These are phyloP conservation scores for Alosa alosa DNA, from an alignment of 2,113 vertebrate genomes.

Conservation along the genomic window DNA sequence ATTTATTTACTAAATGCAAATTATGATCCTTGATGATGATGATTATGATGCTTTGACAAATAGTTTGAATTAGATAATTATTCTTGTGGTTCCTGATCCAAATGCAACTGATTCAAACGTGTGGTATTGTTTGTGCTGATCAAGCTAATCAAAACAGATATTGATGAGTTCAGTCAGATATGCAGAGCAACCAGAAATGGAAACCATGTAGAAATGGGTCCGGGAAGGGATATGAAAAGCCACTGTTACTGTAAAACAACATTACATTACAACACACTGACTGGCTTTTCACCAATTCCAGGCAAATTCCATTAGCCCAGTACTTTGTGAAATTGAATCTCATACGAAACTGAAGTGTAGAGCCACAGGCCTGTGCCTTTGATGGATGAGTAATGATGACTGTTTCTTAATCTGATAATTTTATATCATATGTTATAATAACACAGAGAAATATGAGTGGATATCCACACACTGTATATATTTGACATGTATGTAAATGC, in stretches of 20 bases:
- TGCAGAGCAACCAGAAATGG: neutral
- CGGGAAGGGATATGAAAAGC: neutral
- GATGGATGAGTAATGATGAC: too few species aligned
- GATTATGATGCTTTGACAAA: neutral
- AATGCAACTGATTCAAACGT: neutral
- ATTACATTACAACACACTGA: neutral
- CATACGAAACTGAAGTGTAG: neutral
- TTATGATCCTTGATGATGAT: neutral
- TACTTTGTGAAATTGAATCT: neutral
- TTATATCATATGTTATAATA: too few species aligned
- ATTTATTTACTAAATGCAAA: neutral
- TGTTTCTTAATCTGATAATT: too few species aligned
- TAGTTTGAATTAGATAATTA: neutral
- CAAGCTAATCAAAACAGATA: too few species aligned
- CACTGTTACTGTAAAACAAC: neutral
- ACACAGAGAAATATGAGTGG: too few species aligned
- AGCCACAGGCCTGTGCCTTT: too few species aligned
- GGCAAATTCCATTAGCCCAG: too few species aligned
- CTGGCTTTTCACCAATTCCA: neutral
- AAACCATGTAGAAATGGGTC: neutral
- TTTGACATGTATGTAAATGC: too few species aligned
- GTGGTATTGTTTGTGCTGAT: neutral
- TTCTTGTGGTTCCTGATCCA: neutral
- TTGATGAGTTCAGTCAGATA: too few species aligned
- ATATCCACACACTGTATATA: too few species aligned